These are phyloP conservation scores for Poeciliopsis gracilis DNA, from an alignment of 2,797 vertebrate species.

Conservation along the genomic window DNA sequence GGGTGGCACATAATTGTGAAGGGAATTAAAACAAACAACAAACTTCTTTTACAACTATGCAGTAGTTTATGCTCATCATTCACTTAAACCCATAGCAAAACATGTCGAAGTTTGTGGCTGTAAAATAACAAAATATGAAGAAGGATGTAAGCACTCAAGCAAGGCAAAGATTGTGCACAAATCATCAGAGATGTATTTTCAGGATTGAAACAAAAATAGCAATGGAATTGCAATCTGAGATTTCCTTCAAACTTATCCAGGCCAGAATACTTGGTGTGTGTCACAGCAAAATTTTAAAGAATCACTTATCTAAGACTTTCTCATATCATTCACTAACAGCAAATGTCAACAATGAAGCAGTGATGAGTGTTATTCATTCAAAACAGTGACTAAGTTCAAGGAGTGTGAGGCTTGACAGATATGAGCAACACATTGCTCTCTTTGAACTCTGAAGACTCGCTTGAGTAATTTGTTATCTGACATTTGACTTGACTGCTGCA, in stretches of 20 bases:
- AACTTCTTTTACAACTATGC: background rate
- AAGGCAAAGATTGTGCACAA: background rate
- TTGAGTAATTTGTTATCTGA: conserved; percentile 52
- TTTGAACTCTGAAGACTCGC: conserved; percentile 41
- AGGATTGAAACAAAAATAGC: background rate
- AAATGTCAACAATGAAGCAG: conserved; percentile 29
- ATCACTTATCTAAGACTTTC: background rate
- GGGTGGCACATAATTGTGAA: background rate
- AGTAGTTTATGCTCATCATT: background rate
- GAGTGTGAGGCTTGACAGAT: conserved; percentile 22
- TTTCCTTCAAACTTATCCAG: background rate
- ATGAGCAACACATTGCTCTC: conserved; percentile 24
- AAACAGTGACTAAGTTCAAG: conserved; percentile 31
- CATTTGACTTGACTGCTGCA: conserved; percentile 54
- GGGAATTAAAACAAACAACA: background rate
- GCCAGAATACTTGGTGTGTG: background rate
- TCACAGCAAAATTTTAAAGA: conserved; percentile 10
- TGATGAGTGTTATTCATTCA: conserved; percentile 33
- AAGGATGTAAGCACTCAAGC: background rate
- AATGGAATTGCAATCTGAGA: background rate
- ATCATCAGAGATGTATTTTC: background rate
- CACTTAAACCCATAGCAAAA: background rate
- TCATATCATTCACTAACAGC: conserved; percentile 4
- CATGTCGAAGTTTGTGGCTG: background rate
- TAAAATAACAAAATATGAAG: background rate